These are phyloP conservation scores for Ictidomys tridecemlineatus DNA, from an alignment of 2,113 vertebrate species.

Conservation along the genomic window DNA sequence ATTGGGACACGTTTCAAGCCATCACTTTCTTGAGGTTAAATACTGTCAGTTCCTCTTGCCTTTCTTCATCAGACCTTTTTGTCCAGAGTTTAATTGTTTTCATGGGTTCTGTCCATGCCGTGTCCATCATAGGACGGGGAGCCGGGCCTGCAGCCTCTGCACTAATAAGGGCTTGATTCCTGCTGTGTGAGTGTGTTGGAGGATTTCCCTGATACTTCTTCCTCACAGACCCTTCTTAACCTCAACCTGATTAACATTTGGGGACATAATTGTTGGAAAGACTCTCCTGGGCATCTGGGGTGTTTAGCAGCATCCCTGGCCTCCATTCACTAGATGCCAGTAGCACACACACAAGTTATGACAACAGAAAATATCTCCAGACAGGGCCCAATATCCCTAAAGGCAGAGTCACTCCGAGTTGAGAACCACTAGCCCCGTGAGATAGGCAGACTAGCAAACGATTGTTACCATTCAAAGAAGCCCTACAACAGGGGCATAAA, in stretches of 20 bases:
- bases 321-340: not conserved
- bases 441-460: not conserved
- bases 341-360: not conserved
- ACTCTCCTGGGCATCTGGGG: not conserved
- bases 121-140: not conserved
- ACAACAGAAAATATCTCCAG: not conserved
- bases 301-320: not conserved
- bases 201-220: not conserved
- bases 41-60: slow-evolving; percentile 1
- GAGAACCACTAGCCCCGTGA: not conserved
- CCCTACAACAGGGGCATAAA: not conserved
- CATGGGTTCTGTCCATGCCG: not conserved
- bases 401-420: not conserved
- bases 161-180: not conserved
- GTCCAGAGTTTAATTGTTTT: not conserved
- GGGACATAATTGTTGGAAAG: not conserved
- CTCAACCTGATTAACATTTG: not conserved
- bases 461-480: not conserved
- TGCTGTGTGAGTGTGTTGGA: not conserved
- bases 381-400: not conserved
- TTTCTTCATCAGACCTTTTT: slow-evolving; percentile 14
- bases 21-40: not conserved
- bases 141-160: not conserved
- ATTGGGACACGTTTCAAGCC: not conserved
- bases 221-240: not conserved